Conservation (phyloP, 1,140 invertebrate genomes). For the Drosophila grimshawi region DNA sequence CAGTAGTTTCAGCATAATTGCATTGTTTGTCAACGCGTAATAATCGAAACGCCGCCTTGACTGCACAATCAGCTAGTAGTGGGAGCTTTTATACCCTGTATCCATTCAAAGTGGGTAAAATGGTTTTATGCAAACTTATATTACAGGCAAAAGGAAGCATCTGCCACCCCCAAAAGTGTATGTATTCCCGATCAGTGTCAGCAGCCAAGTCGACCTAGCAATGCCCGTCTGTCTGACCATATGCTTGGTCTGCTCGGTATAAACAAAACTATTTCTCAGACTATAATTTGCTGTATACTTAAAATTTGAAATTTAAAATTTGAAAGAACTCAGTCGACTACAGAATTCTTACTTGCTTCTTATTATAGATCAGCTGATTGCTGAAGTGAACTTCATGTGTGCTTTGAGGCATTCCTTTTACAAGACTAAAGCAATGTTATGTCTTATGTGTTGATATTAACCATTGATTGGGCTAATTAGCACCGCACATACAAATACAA, state of each 20-base stretch:
- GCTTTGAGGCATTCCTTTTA: slow-evolving; percentile 7
- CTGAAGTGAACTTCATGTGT: neutral
- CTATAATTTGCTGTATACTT: no score
- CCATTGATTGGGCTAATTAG: slow-evolving; percentile 71
- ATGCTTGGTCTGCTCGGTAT: no score
- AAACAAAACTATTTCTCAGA: no score
- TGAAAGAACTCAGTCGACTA: no score
- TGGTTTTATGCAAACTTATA: no score
- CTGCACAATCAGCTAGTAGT: neutral
- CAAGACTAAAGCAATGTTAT: slow-evolving; percentile 40
- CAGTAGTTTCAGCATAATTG: slow-evolving; percentile 22
- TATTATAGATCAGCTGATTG: neutral
- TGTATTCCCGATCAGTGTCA: no score
- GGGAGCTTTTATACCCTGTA: neutral
- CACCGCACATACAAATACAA: slow-evolving; percentile 44
- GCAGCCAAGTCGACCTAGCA: no score
- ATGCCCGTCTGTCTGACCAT: no score
- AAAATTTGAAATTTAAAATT: no score
- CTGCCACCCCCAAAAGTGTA: no score
- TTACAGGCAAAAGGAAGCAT: no score
- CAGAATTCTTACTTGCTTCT: neutral
- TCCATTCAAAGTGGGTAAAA: no score
- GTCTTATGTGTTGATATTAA: slow-evolving; percentile 54
- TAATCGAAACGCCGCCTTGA: neutral
- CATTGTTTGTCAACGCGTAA: slow-evolving; percentile 15